phyloP scores from a whole-genome alignment of 2,113 vertebrate species.

The Crotalus helleri region DNA sequence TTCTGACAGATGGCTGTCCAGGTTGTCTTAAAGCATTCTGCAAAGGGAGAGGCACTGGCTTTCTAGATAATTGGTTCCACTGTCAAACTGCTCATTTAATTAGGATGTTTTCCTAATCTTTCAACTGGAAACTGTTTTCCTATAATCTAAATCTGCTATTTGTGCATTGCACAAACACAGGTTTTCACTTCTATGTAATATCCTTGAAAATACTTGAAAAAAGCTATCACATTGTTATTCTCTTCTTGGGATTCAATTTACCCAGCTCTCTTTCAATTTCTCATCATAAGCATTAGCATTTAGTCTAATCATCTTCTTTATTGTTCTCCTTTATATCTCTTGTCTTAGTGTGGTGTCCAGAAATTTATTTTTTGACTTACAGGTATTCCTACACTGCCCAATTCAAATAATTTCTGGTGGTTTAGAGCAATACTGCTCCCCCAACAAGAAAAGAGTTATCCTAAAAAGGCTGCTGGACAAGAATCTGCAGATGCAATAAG shows the following conservation, averaged over 20 bases:
- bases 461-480: not conserved
- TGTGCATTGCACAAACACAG: not conserved
- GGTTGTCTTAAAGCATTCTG: not conserved
- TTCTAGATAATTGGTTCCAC: not conserved
- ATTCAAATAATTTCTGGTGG: not conserved
- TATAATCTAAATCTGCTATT: not conserved
- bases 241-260: not conserved
- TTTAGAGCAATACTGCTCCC: not conserved
- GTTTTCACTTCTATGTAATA: not conserved
- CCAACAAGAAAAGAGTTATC: not conserved
- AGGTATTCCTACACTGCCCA: not conserved
- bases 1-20: not conserved
- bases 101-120: not conserved
- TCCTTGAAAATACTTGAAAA: not conserved
- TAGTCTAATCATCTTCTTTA: not conserved
- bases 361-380: not conserved
- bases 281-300: not conserved
- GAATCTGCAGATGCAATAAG: not conserved
- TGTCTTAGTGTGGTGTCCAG: not conserved
- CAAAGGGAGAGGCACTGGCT: not conserved
- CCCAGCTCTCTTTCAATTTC: not conserved
- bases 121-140: not conserved
- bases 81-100: not conserved
- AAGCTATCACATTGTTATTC: not conserved
- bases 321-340: not conserved